These are phyloP conservation scores for Pagetopsis macropterus DNA, from an alignment of 2,797 vertebrate species.

Conservation along the genomic window DNA sequence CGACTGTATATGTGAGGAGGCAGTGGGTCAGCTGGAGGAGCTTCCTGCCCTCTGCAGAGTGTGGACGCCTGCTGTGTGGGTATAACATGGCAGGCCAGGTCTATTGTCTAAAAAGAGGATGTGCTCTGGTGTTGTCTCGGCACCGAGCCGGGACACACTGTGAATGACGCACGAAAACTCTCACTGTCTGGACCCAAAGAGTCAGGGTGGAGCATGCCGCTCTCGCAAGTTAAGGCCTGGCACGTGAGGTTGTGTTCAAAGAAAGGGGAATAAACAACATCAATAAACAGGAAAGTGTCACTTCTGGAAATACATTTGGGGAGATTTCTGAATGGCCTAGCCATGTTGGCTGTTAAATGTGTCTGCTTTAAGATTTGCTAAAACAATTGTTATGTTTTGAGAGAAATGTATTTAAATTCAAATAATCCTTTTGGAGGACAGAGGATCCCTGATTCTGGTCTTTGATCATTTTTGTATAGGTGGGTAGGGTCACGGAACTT, in stretches of 20 bases:
- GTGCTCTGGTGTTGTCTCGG: constrained; percentile 83
- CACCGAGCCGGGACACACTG: constrained; percentile 83
- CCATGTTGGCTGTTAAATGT: not conserved
- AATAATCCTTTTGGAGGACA: not conserved
- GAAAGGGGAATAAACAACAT: not conserved
- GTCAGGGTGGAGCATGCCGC: constrained; percentile 80
- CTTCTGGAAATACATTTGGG: not conserved
- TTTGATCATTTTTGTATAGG: constrained; percentile 1
- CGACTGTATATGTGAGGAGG: constrained; percentile 75
- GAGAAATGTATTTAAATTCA: not conserved
- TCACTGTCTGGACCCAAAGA: constrained; percentile 83
- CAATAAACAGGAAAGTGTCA: constrained; percentile 31
- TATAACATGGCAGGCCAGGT: constrained; percentile 77
- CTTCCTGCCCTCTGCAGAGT: constrained; percentile 80
- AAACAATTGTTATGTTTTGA: not conserved
- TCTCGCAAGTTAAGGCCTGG: constrained; percentile 40
- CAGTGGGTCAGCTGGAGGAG: constrained; percentile 80
- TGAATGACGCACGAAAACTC: constrained; percentile 91
- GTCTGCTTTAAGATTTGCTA: not conserved
- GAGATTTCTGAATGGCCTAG: not conserved
- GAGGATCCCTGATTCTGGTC: not conserved
- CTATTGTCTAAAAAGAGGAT: constrained; percentile 92
- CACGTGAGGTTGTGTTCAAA: constrained; percentile 69
- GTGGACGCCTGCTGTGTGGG: constrained; percentile 82
- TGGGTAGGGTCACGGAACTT: constrained; percentile 13